Conservation (phyloP, 2,888 invertebrate genomes). For the Eupithecia subfuscata region DNA sequence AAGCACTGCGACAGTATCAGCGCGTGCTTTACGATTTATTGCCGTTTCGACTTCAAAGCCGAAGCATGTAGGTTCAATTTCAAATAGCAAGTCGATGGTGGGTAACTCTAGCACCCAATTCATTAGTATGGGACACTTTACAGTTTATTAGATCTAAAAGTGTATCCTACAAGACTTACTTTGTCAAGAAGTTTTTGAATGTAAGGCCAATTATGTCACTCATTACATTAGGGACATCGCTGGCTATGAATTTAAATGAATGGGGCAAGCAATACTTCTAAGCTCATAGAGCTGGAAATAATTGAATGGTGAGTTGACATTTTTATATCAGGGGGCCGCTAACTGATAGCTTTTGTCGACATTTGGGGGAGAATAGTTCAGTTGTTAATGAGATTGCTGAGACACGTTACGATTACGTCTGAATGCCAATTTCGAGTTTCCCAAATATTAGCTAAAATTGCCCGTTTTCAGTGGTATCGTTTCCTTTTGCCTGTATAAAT, state of each 20-base stretch:
- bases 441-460: not conserved
- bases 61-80: not conserved
- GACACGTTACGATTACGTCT: not conserved
- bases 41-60: constrained; percentile 1
- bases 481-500: not conserved
- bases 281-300: constrained; percentile 33
- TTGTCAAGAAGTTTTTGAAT: constrained; percentile 22
- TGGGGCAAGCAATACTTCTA: constrained; percentile 36
- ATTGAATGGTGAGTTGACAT: constrained; percentile 41
- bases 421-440: not conserved
- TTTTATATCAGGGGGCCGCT: constrained; percentile 34
- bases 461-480: no score
- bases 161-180: not conserved
- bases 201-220: constrained; percentile 43
- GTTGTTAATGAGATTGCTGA: not conserved
- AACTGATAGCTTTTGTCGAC: constrained; percentile 42
- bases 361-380: constrained; percentile 12
- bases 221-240: constrained; percentile 34
- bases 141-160: not conserved
- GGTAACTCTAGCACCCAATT: not conserved
- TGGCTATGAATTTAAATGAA: constrained; percentile 35
- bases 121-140: not conserved
- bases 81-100: not conserved
- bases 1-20: constrained; percentile 11
- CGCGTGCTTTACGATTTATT: constrained; percentile 5